These are phyloP conservation scores for Crotalus viridis DNA, from an alignment of 2,113 vertebrate species.

Conservation along the genomic window DNA sequence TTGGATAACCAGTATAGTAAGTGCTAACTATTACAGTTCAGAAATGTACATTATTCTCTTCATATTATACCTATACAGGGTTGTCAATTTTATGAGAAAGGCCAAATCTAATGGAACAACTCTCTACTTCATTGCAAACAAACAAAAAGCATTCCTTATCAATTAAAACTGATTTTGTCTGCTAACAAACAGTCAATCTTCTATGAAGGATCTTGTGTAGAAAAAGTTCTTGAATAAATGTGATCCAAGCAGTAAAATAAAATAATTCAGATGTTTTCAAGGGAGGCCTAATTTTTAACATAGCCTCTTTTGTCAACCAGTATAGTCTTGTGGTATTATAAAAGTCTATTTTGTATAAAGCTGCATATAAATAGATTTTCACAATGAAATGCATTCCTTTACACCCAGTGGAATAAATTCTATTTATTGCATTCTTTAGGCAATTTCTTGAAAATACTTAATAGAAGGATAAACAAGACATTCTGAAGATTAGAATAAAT, in stretches of 20 bases:
- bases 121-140: not conserved
- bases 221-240: not conserved
- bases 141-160: conserved; percentile 25
- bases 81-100: conserved; percentile 56
- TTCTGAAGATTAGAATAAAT: not conserved
- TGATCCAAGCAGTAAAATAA: conserved; percentile 9
- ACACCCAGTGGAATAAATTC: not conserved
- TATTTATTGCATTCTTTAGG: not conserved
- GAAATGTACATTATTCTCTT: conserved; percentile 58
- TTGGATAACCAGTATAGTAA: conserved; percentile 60
- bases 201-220: not conserved
- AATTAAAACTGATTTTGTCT: conserved; percentile 60
- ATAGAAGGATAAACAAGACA: not conserved
- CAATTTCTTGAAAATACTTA: conserved; percentile 27
- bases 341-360: not conserved
- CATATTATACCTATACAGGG: conserved; percentile 64
- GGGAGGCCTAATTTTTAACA: conserved; percentile 38
- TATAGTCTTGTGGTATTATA: conserved; percentile 19
- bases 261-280: conserved; percentile 31
- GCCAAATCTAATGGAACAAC: conserved; percentile 42
- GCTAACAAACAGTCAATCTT: conserved; percentile 43
- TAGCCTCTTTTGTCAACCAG: not conserved
- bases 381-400: not conserved
- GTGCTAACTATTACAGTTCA: conserved; percentile 65
- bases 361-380: not conserved